A percentile compares a stretch with the other conserved stretches of the same genome.
Conservation (phyloP, 2,113 vertebrate species). For the Peucedramus taeniatus region DNA sequence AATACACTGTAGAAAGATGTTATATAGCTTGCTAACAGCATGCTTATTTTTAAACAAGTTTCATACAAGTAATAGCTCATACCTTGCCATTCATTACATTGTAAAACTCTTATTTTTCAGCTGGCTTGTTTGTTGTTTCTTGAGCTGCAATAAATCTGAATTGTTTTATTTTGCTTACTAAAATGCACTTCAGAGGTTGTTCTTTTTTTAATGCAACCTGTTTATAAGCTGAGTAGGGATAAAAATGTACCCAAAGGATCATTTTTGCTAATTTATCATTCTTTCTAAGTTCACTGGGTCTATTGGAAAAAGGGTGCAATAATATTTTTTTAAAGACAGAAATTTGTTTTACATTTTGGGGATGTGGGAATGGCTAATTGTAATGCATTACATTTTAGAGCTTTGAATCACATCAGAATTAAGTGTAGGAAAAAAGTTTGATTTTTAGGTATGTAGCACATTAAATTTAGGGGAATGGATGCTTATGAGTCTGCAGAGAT, state of each 20-base stretch:
- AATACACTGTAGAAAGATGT: background rate
- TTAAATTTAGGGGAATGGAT: background rate
- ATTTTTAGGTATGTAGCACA: background rate
- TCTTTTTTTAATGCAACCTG: background rate
- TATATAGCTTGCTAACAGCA: background rate
- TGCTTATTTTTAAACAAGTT: constrained; percentile 6
- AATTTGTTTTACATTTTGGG: background rate
- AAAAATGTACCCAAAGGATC: background rate
- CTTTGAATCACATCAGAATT: background rate
- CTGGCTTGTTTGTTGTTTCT: background rate
- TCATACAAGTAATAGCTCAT: background rate
- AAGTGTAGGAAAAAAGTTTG: background rate
- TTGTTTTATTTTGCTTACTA: background rate
- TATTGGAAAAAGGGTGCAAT: background rate
- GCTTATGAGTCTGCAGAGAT: background rate
- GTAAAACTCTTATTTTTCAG: background rate
- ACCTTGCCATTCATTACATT: background rate
- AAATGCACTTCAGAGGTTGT: background rate
- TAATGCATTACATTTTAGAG: background rate
- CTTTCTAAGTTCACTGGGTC: background rate
- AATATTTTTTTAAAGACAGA: background rate
- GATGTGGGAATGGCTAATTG: background rate
- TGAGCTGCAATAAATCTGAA: background rate
- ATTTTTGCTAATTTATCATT: background rate
- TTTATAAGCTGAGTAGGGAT: background rate